Evolutionary conservation across 1,140 invertebrate species (phyloP), one percentile per base, ranked within the genome.

Genomic region (Archegozetes longisetosus): DNA sequence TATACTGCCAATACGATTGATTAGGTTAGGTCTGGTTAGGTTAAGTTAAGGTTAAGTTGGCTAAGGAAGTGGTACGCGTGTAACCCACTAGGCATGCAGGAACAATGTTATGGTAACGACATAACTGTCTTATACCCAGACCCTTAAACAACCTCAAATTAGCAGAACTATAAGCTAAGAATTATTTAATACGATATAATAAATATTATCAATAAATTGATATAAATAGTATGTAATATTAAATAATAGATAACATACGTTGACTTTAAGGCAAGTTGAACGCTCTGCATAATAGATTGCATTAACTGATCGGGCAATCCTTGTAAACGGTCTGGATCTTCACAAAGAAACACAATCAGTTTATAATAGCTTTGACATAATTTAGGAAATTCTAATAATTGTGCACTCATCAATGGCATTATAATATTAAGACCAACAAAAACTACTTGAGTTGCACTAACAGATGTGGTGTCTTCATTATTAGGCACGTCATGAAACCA

Each of bases 331-430:
- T 61, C 61, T 1, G 52, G 17, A 40, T 62, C 61, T 48, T 62
- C 61, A 4, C 22, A 17, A 6, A 62, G 23, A 64, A 80, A 79
- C 27, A 78, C 75, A 40, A 85, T 73, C 68, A 84, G 77, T 69
- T 76, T 78, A 65, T 75, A 78, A 70, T 77, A 82, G 69, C 82
- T 76, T 29, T 73, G 66, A 67, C 84, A 86, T 14, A 88, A 70
- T 2, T 76, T 74, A 2, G 76, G 76, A 70, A 85, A 83, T 68
- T 83, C 79, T 6, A 86, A 68, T 23, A 87, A 68, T 67, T 86
- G 81, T n/a, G 78, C 71, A 51, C 77, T 83, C 78, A 87, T 84
- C 53, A 87, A 70, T 23, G 84, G 84, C 75, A 86, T 81, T 53
- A 87, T 74, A 53, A 83, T 81, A 66, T 78, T 79, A 0, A 87